Conservation (phyloP, 2,113 vertebrate species). For the Tupaia chinensis region DNA sequence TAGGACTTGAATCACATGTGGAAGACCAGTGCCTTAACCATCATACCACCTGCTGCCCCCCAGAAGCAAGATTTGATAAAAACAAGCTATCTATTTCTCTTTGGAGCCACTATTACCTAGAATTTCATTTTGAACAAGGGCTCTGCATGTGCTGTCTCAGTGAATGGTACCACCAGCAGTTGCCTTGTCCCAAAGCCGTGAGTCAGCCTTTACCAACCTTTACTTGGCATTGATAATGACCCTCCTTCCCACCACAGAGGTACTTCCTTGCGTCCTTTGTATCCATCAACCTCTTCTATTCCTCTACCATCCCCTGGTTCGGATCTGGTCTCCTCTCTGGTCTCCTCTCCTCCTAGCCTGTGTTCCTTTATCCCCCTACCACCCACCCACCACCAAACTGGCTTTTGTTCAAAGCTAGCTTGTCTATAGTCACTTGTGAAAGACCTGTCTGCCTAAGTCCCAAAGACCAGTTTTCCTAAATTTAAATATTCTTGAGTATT, state of each 20-base stretch:
- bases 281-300: neutral
- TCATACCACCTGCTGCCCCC: too few species aligned
- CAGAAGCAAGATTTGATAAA: slow-evolving; percentile 1
- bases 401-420: neutral
- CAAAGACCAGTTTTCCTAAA: slow-evolving; percentile 40
- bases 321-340: neutral
- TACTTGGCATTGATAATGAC: neutral
- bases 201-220: neutral
- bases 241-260: accelerated
- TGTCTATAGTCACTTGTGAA: neutral
- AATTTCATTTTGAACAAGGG: neutral
- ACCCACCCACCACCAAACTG: neutral
- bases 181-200: neutral
- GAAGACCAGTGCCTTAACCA: too few species aligned
- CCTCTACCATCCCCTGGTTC: neutral
- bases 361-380: neutral
- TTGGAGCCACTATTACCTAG: neutral
- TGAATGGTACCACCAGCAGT: neutral
- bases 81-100: neutral
- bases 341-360: neutral
- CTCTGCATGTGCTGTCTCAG: neutral
- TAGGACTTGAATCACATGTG: too few species aligned
- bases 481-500: slow-evolving; percentile 46
- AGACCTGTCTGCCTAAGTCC: slow-evolving; percentile 31
- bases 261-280: neutral